A percentile compares a stretch with the other conserved stretches of the same genome.
Conservation (phyloP, 2,888 invertebrate species). For the Tetramorium bicarinatum region DNA sequence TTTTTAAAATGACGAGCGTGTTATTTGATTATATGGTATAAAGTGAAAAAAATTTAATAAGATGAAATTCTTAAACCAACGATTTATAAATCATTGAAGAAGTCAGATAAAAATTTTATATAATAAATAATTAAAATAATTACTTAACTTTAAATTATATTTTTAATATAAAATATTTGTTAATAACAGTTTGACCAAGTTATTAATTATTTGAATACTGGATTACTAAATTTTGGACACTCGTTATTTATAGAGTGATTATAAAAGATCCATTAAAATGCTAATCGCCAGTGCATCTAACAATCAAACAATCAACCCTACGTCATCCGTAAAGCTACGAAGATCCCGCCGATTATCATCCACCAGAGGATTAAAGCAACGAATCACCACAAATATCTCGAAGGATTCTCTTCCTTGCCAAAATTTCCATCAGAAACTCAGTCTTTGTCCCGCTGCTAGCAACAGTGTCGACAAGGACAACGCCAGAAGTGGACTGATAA, state of each 20-base stretch:
- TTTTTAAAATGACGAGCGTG: not conserved
- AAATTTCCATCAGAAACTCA: constrained; percentile 69
- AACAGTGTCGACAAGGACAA: constrained; percentile 58
- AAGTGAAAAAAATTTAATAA: not conserved
- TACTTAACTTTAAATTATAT: not conserved
- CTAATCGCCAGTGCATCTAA: constrained; percentile 67
- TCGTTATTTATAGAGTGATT: not conserved
- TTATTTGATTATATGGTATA: not conserved
- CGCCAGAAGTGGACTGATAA: constrained; percentile 72
- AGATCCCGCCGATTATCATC: constrained; percentile 83
- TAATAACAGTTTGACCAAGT: not conserved
- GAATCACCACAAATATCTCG: constrained; percentile 51
- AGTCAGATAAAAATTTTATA: not conserved
- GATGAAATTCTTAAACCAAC: not conserved
- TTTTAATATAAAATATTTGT: not conserved
- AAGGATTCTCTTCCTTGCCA: constrained; percentile 55
- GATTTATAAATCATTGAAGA: not conserved
- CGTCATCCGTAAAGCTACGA: constrained; percentile 72
- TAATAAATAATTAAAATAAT: not conserved
- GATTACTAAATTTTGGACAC: not conserved
- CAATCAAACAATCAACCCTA: constrained; percentile 36
- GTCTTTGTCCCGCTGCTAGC: constrained; percentile 61
- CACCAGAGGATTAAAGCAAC: constrained; percentile 79
- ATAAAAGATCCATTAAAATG: constrained; percentile 63
- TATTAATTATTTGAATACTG: not conserved